phyloP scores from a whole-genome alignment of 2,113 vertebrate genomes.

The Rhinolophus ferrumequinum region DNA sequence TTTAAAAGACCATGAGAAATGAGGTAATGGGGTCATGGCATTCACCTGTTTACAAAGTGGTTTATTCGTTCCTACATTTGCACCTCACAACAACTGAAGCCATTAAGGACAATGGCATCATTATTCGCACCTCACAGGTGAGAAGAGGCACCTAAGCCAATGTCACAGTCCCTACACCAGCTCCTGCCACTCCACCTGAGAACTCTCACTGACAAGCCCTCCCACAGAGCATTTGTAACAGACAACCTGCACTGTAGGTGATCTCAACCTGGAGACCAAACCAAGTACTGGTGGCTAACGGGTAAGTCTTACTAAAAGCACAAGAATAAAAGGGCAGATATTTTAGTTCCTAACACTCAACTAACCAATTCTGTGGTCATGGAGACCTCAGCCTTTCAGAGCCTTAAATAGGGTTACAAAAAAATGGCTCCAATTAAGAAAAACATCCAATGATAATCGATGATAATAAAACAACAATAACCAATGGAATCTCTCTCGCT shows the following conservation, averaged over 20 bases:
- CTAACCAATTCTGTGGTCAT: neutral
- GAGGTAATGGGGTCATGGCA: neutral
- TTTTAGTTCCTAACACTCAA: conserved; percentile 12
- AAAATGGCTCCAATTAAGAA: conserved; percentile 47
- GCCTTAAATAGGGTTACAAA: conserved; percentile 33
- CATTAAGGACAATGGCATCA: neutral
- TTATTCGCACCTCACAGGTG: neutral
- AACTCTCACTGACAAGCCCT: no score
- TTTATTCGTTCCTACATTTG: neutral
- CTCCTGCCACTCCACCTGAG: no score
- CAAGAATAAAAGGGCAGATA: conserved; percentile 20
- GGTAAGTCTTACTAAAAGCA: neutral
- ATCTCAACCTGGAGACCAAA: conserved; percentile 13
- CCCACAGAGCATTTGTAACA: neutral
- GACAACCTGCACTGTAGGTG: neutral
- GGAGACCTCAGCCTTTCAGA: conserved; percentile 29
- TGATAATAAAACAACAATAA: conserved; percentile 42
- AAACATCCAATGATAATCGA: conserved; percentile 18
- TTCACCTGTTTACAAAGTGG: neutral
- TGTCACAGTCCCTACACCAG: neutral
- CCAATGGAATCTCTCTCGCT: conserved; percentile 8
- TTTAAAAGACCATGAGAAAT: conserved; percentile 17
- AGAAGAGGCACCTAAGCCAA: neutral
- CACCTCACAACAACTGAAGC: neutral
- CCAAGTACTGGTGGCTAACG: neutral